phyloP scores from a whole-genome alignment of 2,113 vertebrate species.

The Xyliphius kryptos region DNA sequence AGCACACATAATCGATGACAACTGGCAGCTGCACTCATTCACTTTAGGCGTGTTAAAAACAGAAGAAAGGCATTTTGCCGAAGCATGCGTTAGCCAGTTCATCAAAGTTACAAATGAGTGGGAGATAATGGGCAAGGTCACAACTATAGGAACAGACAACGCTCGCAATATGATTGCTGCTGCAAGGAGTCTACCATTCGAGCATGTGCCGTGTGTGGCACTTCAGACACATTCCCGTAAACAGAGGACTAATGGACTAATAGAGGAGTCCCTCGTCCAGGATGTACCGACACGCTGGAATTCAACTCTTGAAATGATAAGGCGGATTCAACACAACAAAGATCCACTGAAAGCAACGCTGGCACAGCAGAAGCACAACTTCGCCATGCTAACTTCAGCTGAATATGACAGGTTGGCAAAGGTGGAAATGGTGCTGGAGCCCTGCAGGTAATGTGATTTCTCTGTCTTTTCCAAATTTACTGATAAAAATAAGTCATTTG shows the following conservation, averaged over 20 bases:
- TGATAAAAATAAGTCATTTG: no score
- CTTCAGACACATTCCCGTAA: conserved; percentile 9
- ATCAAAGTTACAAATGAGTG: conserved; percentile 19
- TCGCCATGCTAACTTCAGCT: conserved; percentile 9
- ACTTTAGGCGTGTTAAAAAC: conserved; percentile 21
- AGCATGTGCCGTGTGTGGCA: conserved; percentile 16
- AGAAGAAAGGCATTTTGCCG: conserved; percentile 18
- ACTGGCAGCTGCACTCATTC: conserved; percentile 24
- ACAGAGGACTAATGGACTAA: not conserved
- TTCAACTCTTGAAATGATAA: conserved; percentile 5
- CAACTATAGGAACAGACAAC: conserved; percentile 34
- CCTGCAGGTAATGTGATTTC: conserved; percentile 24
- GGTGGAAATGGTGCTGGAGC: conserved; percentile 15
- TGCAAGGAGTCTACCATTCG: not conserved
- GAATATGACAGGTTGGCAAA: conserved; percentile 17
- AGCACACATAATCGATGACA: not conserved
- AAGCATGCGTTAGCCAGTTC: conserved; percentile 12
- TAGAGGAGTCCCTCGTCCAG: conserved; percentile 16
- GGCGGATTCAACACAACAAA: conserved; percentile 1
- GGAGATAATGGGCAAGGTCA: conserved; percentile 7
- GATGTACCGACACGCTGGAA: conserved; percentile 25
- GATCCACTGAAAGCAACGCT: conserved; percentile 15
- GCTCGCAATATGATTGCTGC: conserved; percentile 34
- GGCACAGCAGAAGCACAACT: conserved; percentile 24
- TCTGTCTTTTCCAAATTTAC: no score